Evolutionary conservation across 2,797 vertebrate species (phyloP), one percentile per base, ranked within the genome.

Genomic region (Oreortyx pictus): DNA sequence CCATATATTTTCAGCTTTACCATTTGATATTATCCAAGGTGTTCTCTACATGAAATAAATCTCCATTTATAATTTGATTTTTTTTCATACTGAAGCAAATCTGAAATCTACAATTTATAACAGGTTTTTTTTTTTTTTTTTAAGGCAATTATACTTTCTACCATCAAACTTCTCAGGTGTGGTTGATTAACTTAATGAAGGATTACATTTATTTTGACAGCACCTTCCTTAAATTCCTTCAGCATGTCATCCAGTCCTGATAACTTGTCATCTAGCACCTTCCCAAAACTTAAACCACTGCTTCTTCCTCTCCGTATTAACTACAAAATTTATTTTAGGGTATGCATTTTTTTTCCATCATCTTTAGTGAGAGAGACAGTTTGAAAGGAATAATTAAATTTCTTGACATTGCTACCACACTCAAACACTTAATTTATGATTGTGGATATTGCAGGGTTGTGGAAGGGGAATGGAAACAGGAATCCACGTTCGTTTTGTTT

Each of bases 171-270:
- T 64, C 44, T 93, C 57, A 86, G 80, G 44, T 92, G 54, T 8
- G 7, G 29, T 54, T 95, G 87, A 95, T 96, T 96, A 95, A 93
- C 88, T 93, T 96, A 95, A 96, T 95, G 92, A 96, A 77, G 43
- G 27, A 93, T 92, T 96, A 91, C 37, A 24, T 86, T 39, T 95
- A 93, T 96, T 96, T 96, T 95, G 92, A 94, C 92, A 95, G 82
- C 37, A 78, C 44, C 87, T 93, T 81, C 79, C 65, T 91, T 93
- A 81, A 94, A 89, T 78, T 92, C 94, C 64, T 87, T 86, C 54
- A 81, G 90, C 15, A 15, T 89, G 93, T 94, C 93, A 96, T 64
- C 46, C 70, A 81, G 46, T 83, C 82, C 80, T 95, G 79, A 90
- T 75, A 78, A 60, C 76, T 90, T 94, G 93, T 93, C 92, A 75